phyloP scores from a whole-genome alignment of 2,113 vertebrate genomes.

The Alethe diademata region DNA sequence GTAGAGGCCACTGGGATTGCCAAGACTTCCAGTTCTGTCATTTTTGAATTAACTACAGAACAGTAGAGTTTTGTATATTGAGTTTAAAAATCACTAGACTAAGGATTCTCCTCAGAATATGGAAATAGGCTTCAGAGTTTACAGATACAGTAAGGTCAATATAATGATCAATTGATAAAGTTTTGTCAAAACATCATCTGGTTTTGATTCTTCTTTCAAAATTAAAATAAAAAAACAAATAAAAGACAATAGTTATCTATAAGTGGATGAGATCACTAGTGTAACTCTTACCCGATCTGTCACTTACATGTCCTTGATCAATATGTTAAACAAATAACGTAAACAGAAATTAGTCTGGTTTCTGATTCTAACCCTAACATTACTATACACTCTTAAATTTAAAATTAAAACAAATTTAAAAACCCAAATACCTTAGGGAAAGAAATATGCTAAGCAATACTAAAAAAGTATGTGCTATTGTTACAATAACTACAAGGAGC shows the following conservation, averaged over 20 bases:
- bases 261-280: background rate
- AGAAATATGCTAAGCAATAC: background rate
- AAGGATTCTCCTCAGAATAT: background rate
- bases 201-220: background rate
- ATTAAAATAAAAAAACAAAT: background rate
- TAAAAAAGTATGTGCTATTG: background rate
- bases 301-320: background rate
- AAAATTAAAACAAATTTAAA: background rate
- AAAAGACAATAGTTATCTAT: background rate
- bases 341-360: background rate
- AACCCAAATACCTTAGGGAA: background rate
- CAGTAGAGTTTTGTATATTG: background rate
- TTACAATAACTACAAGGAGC: background rate
- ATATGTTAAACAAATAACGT: background rate
- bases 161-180: background rate
- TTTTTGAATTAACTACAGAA: background rate
- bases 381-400: background rate
- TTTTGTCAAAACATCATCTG: background rate
- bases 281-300: background rate
- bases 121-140: background rate
- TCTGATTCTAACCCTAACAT: background rate
- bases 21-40: background rate
- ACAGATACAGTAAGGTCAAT: background rate
- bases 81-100: background rate
- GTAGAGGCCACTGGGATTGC: background rate